Percentiles rank a stretch among this genome's conserved stretches.
phyloP scores from a whole-genome alignment of 2,113 vertebrate genomes.

The Chaetura pelagica region DNA sequence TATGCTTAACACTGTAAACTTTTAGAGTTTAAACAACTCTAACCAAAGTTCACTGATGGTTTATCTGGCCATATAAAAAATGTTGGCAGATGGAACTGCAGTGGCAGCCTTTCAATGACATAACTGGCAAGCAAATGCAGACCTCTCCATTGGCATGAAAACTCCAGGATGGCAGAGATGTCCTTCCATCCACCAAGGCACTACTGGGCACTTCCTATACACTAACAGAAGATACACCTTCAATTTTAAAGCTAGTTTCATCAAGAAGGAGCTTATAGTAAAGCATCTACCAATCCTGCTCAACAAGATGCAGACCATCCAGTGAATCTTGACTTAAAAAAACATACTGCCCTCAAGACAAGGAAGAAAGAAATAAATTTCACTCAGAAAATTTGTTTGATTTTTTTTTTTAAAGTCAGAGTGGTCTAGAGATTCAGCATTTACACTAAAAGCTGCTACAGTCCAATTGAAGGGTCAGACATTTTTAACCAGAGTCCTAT shows the following conservation, averaged over 20 bases:
- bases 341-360: not conserved
- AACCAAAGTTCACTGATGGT: not conserved
- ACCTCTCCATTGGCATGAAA: not conserved
- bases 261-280: not conserved
- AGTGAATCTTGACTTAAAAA: not conserved
- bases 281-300: not conserved
- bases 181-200: not conserved
- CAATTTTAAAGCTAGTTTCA: not conserved
- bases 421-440: not conserved
- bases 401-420: not conserved
- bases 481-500: not conserved
- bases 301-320: not conserved
- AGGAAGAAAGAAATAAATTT: not conserved
- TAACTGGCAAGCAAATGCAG: not conserved
- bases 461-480: not conserved
- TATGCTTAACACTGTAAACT: not conserved
- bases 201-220: not conserved
- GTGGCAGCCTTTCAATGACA: accelerated
- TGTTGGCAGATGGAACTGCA: accelerated
- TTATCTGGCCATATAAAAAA: not conserved
- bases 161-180: not conserved
- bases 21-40: not conserved
- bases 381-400: not conserved
- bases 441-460: not conserved
- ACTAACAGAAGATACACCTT: not conserved